Percentiles rank a stretch among this genome's conserved stretches.
These are phyloP conservation scores for Dendroctonus valens DNA, from an alignment of 1,140 invertebrate species.

Conservation along the genomic window DNA sequence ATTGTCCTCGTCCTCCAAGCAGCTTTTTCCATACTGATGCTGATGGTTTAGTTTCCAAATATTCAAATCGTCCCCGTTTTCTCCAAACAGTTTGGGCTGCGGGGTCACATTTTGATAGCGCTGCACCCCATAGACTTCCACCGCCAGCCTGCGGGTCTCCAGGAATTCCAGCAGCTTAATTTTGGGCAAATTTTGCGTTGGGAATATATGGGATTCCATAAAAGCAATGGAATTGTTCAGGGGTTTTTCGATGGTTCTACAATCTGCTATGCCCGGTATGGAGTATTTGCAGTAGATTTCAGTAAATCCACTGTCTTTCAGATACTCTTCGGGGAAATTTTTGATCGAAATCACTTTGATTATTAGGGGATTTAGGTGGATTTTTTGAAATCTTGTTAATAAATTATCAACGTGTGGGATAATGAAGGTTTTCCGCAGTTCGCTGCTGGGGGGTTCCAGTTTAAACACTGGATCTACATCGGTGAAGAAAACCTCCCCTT, in stretches of 20 bases:
- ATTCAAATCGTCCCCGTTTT: slow-evolving; percentile 27
- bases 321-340: slow-evolving; percentile 31
- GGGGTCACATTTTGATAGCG: background rate
- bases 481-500: slow-evolving; percentile 40
- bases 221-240: slow-evolving; percentile 26
- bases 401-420: slow-evolving; percentile 27
- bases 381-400: slow-evolving; percentile 35
- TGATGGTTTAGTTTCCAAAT: slow-evolving; percentile 11
- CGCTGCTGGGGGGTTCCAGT: slow-evolving; percentile 3
- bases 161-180: slow-evolving; percentile 37
- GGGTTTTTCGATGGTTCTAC: slow-evolving; percentile 29
- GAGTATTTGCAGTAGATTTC: slow-evolving; percentile 28
- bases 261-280: slow-evolving; percentile 31
- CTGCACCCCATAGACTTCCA: slow-evolving; percentile 33
- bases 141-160: slow-evolving; percentile 28
- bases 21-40: slow-evolving; percentile 3
- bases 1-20: too few relatives aligned
- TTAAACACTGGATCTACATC: slow-evolving; percentile 32
- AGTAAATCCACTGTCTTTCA: slow-evolving; percentile 26
- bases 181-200: slow-evolving; percentile 28
- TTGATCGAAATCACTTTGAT: slow-evolving; percentile 36
- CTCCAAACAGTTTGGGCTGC: slow-evolving; percentile 33
- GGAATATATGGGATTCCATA: slow-evolving; percentile 36
- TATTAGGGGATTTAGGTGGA: slow-evolving; percentile 36
- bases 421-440: slow-evolving; percentile 24